phyloP scores from a whole-genome alignment of 2,797 vertebrate genomes.

The Amblyraja radiata region DNA sequence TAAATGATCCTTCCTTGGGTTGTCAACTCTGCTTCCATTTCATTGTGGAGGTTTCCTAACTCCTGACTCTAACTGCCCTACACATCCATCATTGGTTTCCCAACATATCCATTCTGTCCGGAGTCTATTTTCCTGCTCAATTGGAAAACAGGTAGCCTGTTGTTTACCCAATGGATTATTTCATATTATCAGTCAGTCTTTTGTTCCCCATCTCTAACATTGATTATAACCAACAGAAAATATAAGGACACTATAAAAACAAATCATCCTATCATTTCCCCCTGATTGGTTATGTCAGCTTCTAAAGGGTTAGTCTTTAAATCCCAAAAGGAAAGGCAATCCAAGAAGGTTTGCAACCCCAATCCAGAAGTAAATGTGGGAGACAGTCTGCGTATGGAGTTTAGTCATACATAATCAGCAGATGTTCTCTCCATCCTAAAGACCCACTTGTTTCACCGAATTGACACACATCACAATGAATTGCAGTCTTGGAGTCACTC shows the following conservation, averaged over 20 bases:
- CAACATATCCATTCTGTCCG: not conserved
- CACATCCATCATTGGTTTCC: too few species aligned
- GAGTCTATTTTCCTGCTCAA: not conserved
- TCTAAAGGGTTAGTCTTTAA: not conserved
- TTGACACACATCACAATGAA: not conserved
- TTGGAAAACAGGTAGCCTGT: not conserved
- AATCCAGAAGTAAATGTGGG: not conserved
- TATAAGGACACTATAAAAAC: not conserved
- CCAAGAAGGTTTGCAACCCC: not conserved
- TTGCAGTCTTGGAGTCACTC: too few species aligned
- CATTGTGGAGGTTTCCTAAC: not conserved
- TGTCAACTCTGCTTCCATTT: not conserved
- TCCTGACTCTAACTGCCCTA: not conserved
- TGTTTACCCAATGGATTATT: not conserved
- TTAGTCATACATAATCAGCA: not conserved
- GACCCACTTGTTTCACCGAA: not conserved
- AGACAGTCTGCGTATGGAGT: not conserved
- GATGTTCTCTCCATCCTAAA: not conserved
- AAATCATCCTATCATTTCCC: not conserved
- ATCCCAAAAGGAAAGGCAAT: not conserved
- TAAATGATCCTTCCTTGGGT: not conserved
- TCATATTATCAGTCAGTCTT: not conserved
- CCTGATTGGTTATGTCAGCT: not conserved
- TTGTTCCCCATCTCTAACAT: not conserved
- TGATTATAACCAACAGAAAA: not conserved